phyloP scores from a whole-genome alignment of 2,888 invertebrate species.

The Lochmaea crataegi region DNA sequence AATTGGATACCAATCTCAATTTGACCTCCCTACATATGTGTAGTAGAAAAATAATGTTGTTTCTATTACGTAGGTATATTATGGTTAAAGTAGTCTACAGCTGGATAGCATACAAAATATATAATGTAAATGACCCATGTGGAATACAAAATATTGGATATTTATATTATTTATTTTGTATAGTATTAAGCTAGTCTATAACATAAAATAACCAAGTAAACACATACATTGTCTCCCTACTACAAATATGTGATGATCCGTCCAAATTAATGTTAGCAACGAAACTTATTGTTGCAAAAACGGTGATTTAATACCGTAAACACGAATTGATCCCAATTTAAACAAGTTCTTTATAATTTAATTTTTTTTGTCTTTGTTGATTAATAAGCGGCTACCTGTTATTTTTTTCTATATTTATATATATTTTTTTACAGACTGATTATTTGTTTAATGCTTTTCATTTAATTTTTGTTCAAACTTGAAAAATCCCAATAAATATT shows the following conservation, averaged over 20 bases:
- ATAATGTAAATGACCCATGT: no score
- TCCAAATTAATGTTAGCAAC: background rate
- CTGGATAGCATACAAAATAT: no score
- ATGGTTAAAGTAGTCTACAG: no score
- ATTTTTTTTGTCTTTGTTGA: background rate
- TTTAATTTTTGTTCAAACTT: background rate
- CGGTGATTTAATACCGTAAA: no score
- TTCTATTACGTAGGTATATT: no score
- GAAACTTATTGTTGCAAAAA: background rate
- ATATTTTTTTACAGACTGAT: background rate
- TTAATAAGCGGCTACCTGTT: background rate
- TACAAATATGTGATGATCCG: background rate
- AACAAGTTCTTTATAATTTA: conserved; percentile 12
- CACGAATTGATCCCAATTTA: background rate
- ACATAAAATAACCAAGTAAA: no score
- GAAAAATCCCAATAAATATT: background rate
- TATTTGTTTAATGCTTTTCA: background rate
- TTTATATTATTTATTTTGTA: no score
- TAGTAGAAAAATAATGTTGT: no score
- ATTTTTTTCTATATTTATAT: background rate
- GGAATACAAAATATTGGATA: no score
- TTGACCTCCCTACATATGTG: no score
- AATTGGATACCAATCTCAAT: background rate
- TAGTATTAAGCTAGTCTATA: no score
- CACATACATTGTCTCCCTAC: background rate